phyloP scores from a whole-genome alignment of 2,888 invertebrate species.

The Apomyelois bistriatella region DNA sequence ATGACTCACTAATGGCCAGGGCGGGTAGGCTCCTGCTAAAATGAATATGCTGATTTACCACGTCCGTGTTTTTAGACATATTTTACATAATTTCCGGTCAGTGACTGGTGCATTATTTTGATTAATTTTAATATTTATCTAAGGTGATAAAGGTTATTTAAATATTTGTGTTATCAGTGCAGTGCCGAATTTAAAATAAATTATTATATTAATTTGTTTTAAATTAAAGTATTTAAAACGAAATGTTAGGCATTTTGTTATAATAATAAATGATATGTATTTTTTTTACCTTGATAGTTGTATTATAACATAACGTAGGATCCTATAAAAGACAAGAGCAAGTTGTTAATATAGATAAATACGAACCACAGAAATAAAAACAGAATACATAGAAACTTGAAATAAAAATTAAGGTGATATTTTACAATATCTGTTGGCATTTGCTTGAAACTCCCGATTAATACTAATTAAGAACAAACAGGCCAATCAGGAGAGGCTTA shows the following conservation, averaged over 20 bases:
- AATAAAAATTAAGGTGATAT: slow-evolving; percentile 31
- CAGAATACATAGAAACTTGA: background rate
- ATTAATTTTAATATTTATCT: slow-evolving; percentile 43
- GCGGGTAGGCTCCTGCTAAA: slow-evolving; percentile 53
- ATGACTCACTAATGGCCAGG: slow-evolving; percentile 71
- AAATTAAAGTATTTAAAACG: no score
- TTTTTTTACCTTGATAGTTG: no score
- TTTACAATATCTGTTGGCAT: slow-evolving; percentile 38
- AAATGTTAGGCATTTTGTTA: no score
- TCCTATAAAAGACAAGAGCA: background rate
- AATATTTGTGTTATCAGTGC: slow-evolving; percentile 2
- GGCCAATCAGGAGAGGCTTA: slow-evolving; percentile 77
- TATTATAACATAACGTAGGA: no score
- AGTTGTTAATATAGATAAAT: background rate
- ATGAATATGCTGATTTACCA: slow-evolving; percentile 72
- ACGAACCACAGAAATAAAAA: background rate
- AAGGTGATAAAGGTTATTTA: slow-evolving; percentile 22
- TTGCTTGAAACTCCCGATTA: slow-evolving; percentile 66
- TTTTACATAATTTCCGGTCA: slow-evolving; percentile 73
- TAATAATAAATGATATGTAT: no score
- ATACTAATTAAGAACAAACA: slow-evolving; percentile 78
- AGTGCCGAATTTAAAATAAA: background rate
- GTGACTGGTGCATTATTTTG: slow-evolving; percentile 60
- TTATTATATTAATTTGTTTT: no score
- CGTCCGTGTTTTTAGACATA: slow-evolving; percentile 64